Evolutionary conservation across 1,140 invertebrate species (phyloP).

Genomic region (Ptiloglossa arizonensis): DNA sequence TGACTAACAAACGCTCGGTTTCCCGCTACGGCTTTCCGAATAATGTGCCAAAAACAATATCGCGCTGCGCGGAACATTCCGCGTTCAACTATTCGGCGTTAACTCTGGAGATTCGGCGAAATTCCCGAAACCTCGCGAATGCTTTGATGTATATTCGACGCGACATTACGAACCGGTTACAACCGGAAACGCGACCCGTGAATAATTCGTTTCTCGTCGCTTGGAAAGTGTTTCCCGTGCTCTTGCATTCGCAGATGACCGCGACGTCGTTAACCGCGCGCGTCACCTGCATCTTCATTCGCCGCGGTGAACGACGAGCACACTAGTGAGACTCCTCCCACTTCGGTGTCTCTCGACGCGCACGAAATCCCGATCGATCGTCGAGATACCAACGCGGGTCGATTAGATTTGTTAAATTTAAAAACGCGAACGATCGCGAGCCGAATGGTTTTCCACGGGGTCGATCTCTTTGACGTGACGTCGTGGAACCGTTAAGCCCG

Average conservation of each 20-base stretch:
- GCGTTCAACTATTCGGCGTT: background rate
- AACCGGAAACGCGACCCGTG: background rate
- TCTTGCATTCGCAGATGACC: conserved; percentile 14
- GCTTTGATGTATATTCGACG: background rate
- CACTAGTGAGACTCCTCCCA: too few species aligned
- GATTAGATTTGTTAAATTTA: too few species aligned
- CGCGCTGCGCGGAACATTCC: background rate
- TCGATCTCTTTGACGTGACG: background rate
- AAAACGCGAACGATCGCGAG: background rate
- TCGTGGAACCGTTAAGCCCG: background rate
- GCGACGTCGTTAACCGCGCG: conserved; percentile 4
- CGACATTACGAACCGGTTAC: background rate
- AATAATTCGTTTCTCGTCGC: conserved; percentile 9
- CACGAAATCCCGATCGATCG: conserved; percentile 10
- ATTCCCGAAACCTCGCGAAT: background rate
- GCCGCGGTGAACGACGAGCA: too few species aligned
- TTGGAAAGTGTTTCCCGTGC: background rate
- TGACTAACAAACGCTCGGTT: conserved; percentile 40
- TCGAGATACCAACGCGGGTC: too few species aligned
- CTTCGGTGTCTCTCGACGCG: background rate
- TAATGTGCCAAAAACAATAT: conserved; percentile 8
- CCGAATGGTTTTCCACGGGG: background rate
- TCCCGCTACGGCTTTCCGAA: background rate
- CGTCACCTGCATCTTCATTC: conserved; percentile 21
- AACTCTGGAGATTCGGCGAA: conserved; percentile 4